phyloP scores from a whole-genome alignment of 2,888 invertebrate genomes.

The Xiphydria camelus region DNA sequence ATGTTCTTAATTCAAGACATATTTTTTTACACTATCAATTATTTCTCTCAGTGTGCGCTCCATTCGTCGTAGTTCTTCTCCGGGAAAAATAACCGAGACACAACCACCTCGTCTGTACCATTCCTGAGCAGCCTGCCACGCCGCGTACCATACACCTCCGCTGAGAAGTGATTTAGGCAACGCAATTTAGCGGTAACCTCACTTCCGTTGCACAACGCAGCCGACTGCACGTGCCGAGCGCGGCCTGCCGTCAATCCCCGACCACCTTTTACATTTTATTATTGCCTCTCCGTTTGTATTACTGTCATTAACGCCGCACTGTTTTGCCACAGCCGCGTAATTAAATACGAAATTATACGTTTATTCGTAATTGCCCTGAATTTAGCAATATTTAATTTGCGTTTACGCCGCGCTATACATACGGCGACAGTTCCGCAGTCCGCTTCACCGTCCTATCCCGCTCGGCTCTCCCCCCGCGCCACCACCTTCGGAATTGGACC shows the following conservation, averaged over 20 bases:
- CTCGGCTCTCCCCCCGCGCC: no score
- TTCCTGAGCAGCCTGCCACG: constrained; percentile 10
- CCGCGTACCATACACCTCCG: no score
- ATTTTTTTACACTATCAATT: no score
- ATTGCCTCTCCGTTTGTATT: constrained; percentile 40
- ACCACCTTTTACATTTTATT: constrained; percentile 42
- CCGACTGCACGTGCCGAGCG: constrained; percentile 20
- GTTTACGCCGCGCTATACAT: no score
- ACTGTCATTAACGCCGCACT: constrained; percentile 47
- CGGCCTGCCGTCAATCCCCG: constrained; percentile 25
- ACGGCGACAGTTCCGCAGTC: no score
- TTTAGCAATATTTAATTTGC: constrained; percentile 52
- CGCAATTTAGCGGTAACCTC: constrained; percentile 18
- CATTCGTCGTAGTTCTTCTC: no score
- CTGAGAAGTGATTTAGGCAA: constrained; percentile 12
- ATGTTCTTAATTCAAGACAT: no score
- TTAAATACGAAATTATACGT: constrained; percentile 52
- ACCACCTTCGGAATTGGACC: constrained; percentile 20
- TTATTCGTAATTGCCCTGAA: constrained; percentile 45
- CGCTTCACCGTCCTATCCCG: no score
- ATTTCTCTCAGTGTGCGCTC: no score
- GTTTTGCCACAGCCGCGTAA: constrained; percentile 38
- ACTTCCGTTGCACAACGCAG: constrained; percentile 23
- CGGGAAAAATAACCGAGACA: no score
- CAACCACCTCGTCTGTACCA: neutral